These are phyloP conservation scores for Agrotis ipsilon DNA, from an alignment of 2,888 invertebrate genomes.

Conservation along the genomic window DNA sequence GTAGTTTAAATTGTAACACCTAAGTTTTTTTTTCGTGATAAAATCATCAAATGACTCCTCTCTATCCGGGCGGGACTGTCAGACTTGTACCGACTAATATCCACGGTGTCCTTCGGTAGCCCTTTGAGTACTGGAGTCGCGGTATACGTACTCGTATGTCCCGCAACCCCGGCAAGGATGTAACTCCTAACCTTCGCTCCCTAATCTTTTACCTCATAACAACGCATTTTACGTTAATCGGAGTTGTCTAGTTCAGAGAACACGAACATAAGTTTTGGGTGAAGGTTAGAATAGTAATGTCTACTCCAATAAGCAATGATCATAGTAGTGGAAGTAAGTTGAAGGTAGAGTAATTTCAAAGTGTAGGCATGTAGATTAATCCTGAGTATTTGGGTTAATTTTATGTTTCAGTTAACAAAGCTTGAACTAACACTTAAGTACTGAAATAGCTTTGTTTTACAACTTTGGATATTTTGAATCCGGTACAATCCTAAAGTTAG, in stretches of 20 bases:
- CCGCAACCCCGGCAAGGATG: too few relatives aligned
- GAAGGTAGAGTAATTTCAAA: slow-evolving; percentile 5
- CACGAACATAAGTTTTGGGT: background rate
- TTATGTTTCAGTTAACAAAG: slow-evolving; percentile 1
- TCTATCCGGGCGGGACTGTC: too few relatives aligned
- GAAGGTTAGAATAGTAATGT: background rate
- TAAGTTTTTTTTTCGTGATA: too few relatives aligned
- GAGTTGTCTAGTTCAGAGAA: background rate
- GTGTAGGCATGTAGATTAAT: background rate
- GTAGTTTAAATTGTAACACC: too few relatives aligned
- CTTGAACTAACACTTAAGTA: background rate
- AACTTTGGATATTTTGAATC: too few relatives aligned
- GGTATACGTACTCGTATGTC: too few relatives aligned
- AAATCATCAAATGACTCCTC: too few relatives aligned
- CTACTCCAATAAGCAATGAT: slow-evolving; percentile 10
- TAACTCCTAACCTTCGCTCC: too few relatives aligned
- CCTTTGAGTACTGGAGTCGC: too few relatives aligned
- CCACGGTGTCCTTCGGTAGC: too few relatives aligned
- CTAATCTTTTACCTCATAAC: background rate
- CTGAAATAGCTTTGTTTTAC: background rate
- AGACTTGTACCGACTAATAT: too few relatives aligned
- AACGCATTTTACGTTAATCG: background rate
- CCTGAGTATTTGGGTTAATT: background rate
- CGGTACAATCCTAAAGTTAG: too few relatives aligned
- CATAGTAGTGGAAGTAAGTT: slow-evolving; percentile 1